Conservation (phyloP, 2,113 vertebrate species). For the Cynocephalus volans region DNA sequence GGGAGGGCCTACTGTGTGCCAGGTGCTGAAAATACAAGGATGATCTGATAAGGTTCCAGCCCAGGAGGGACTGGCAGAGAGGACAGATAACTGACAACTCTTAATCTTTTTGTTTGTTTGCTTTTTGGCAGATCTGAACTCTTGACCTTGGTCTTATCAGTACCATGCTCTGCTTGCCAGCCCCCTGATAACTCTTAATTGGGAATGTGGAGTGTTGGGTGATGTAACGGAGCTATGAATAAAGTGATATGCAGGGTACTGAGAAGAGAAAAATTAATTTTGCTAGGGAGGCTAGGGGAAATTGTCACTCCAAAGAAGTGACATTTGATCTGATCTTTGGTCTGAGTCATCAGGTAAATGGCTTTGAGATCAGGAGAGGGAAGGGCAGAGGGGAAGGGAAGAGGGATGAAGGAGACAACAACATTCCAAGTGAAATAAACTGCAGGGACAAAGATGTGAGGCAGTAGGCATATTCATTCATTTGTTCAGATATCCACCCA, state of each 20-base stretch:
- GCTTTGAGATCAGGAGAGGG: not conserved
- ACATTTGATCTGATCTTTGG: slow-evolving; percentile 40
- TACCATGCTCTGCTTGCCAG: too few relatives aligned
- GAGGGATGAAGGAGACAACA: not conserved
- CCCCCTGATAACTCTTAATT: not conserved
- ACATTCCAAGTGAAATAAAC: not conserved
- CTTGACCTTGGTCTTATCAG: too few relatives aligned
- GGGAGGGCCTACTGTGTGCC: not conserved
- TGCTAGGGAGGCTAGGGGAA: not conserved
- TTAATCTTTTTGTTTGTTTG: not conserved
- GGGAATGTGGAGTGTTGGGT: slow-evolving; percentile 9
- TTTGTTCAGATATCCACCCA: not conserved
- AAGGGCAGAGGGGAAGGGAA: not conserved
- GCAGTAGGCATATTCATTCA: not conserved
- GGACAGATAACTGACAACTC: slow-evolving; percentile 43
- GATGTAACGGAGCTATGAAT: not conserved
- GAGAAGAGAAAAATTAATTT: slow-evolving; percentile 13
- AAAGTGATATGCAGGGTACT: not conserved
- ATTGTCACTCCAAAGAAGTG: slow-evolving; percentile 20
- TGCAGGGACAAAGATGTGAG: not conserved
- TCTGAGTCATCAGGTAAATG: not conserved
- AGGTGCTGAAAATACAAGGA: slow-evolving; percentile 40
- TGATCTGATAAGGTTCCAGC: slow-evolving; percentile 63
- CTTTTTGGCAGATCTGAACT: too few relatives aligned
- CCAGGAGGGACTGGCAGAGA: not conserved